Evolutionary conservation across 2,113 vertebrate genomes (phyloP), one percentile per base, ranked within the genome.

Genomic region (Eurypyga helias): DNA sequence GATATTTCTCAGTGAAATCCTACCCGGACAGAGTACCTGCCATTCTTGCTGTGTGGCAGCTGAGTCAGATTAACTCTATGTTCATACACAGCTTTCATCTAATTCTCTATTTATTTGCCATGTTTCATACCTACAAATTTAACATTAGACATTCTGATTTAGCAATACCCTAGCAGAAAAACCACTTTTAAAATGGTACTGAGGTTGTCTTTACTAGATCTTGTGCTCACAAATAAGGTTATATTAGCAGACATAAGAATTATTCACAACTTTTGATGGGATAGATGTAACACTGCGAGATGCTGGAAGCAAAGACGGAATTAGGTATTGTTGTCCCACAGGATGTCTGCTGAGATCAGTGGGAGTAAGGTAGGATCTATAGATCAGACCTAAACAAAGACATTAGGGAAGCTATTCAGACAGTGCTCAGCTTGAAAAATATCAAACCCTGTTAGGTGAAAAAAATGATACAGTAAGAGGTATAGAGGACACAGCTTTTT

Each of bases 351-450:
- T 77, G 61, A 69, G 69, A 70, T 89, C 89, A 89, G 77, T 79
- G 65, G 65, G 69, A 76, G 31, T 72, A 82, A 93, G 89, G 73
- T 93, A 49, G 41, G 41, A 90, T 84, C 88, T 95, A 23, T 51
- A 95, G 57, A 67, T 34, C 49, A 92, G 86, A 95, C 69, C 57
- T 85, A 88, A 93, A 95, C 78, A 94, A 87, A 94, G 81, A 69
- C 34, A 2, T 79, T 79, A 83, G 65, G 80, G 95, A 96, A 92
- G 65, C 83, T 92, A 46, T 65, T 94, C 95, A 96, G 94, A 79
- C 83, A 92, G 77, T 71, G 20, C 61, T 93, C 92, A 89, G 36
- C 89, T 87, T 93, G 91, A 76, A 90, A 95, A 93, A 93, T 62
- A 92, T 84, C 52, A 89, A 31, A 1, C 10, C 13, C 38, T 87